Percentiles rank a stretch among this genome's conserved stretches.
Evolutionary conservation across 2,888 invertebrate species (phyloP).

Genomic region (Ectobius pallidus): DNA sequence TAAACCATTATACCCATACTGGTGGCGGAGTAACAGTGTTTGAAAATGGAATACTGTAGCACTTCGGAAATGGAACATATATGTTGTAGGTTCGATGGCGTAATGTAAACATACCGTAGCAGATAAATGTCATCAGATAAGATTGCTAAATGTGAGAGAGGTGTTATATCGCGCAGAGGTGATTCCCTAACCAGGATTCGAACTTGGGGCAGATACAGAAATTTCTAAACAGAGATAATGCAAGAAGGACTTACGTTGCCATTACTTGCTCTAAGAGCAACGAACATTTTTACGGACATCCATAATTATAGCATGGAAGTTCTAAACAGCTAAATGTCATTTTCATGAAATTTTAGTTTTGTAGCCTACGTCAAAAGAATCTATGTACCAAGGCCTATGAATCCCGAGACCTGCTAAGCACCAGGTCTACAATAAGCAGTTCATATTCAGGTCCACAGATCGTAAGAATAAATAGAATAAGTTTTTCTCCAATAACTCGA

Average conservation of each 20-base stretch:
- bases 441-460: no score
- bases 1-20: not conserved
- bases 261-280: no score
- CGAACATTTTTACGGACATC: no score
- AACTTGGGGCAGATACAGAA: not conserved
- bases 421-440: no score
- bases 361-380: no score
- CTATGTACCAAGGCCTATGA: no score
- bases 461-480: no score
- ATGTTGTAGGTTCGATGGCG: not conserved
- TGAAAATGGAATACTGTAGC: not conserved
- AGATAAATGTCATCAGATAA: conserved; percentile 11
- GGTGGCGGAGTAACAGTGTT: not conserved
- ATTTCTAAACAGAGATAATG: not conserved
- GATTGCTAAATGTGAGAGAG: not conserved
- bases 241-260: not conserved
- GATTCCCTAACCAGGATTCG: not conserved
- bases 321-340: no score
- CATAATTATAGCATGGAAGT: no score
- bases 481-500: no score
- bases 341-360: no score
- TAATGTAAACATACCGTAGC: not conserved
- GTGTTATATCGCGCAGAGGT: not conserved
- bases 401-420: no score
- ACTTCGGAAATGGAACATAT: conserved; percentile 1